Evolutionary conservation across 2,888 invertebrate genomes (phyloP).

Genomic region (Clitarchus hookeri): DNA sequence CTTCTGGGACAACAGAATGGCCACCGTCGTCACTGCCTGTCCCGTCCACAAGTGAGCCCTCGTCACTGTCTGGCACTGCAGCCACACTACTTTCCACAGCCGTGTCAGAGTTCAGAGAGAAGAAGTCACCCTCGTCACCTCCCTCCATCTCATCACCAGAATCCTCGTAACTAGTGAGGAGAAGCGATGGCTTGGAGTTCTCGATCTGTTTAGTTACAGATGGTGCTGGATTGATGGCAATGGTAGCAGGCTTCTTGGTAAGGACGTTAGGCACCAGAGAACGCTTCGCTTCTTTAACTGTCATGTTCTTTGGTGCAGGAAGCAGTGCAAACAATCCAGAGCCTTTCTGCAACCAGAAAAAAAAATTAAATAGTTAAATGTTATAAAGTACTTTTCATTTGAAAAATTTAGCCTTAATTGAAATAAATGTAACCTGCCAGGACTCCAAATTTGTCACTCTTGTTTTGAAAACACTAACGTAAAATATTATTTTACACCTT

Average conservation of each 20-base stretch:
- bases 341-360: constrained; percentile 59
- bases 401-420: constrained; percentile 11
- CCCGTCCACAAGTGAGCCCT: not conserved
- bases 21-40: not conserved
- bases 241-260: constrained; percentile 36
- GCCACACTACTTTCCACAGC: not conserved
- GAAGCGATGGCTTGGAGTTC: not conserved
- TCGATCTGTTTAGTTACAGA: constrained; percentile 25
- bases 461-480: not conserved
- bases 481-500: too few species aligned
- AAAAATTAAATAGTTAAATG: constrained; percentile 15
- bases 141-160: constrained; percentile 46
- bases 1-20: not conserved
- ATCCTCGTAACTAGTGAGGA: constrained; percentile 41
- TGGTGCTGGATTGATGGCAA: constrained; percentile 17
- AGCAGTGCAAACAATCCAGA: constrained; percentile 70
- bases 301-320: constrained; percentile 66
- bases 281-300: constrained; percentile 44
- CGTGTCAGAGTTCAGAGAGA: constrained; percentile 37
- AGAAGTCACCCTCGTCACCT: constrained; percentile 42
- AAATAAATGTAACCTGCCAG: not conserved
- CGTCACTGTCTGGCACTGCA: not conserved
- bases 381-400: constrained; percentile 27
- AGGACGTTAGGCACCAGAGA: constrained; percentile 41
- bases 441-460: not conserved